Conservation (phyloP, 1,140 invertebrate species). For the Vanessa atalanta region DNA sequence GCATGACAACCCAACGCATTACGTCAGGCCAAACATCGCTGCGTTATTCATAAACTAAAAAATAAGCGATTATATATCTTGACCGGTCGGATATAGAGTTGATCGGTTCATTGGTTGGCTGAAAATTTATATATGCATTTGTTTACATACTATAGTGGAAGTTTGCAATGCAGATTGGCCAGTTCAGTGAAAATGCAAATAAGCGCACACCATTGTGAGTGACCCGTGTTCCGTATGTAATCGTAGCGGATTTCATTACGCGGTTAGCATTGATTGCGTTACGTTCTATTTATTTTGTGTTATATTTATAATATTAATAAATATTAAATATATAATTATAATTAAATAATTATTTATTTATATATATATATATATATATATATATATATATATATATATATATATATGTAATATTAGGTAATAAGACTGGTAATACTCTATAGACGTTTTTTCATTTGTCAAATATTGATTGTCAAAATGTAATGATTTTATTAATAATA, state of each 20-base stretch:
- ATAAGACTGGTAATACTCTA: too few species aligned
- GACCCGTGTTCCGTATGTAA: conserved; percentile 48
- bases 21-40: conserved; percentile 26
- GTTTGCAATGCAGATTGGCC: conserved; percentile 76
- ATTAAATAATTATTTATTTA: too few species aligned
- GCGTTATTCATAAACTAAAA: conserved; percentile 17
- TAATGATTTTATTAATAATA: too few species aligned
- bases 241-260: conserved; percentile 41
- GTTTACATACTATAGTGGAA: conserved; percentile 40
- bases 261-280: conserved; percentile 15
- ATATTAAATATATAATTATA: neutral
- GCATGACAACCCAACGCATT: conserved; percentile 55
- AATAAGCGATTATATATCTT: conserved; percentile 31
- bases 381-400: too few species aligned
- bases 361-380: too few species aligned
- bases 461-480: too few species aligned
- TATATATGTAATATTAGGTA: too few species aligned
- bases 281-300: conserved; percentile 1
- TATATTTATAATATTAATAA: conserved; percentile 1
- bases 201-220: conserved; percentile 48
- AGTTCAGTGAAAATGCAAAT: conserved; percentile 73
- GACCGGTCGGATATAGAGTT: conserved; percentile 16
- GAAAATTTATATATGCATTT: conserved; percentile 2
- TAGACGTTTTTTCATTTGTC: too few species aligned
- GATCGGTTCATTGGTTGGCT: neutral